Evolutionary conservation across 2,113 vertebrate species (phyloP), one percentile per base, ranked within the genome.

Genomic region (Montifringilla adamsi): DNA sequence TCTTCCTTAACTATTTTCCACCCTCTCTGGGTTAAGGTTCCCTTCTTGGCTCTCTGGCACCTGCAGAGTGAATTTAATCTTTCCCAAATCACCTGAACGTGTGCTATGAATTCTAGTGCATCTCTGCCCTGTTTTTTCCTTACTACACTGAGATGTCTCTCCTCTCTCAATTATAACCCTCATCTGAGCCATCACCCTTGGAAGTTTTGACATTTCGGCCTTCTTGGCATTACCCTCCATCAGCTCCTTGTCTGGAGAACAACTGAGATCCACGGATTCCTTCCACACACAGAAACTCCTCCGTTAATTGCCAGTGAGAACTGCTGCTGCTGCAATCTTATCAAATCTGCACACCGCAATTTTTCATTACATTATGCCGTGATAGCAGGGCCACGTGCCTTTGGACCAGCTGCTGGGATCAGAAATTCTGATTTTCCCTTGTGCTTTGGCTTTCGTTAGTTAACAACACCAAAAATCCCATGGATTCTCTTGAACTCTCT

Each of bases 51-150:
- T 70, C 87, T 76, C 53, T 81, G 19, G 44, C 9, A 60, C 46
- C 55, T 31, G 8, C 7, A 28, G 70, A 47, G 41, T 27, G 50
- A 60, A 56, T 82, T 85, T 41, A 50, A 39, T 64, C 67, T n/a
- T 28, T 9, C 53, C 56, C 67, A 35, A 41, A 12, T 9, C 11
- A 27, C 67, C 76, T 39, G 28, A 15, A 53, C 23, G 12, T 0
- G 1, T 3, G 1, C 6, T 7, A 11, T 6, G 13, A 50, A 35
- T 9, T 6, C 2, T 27, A 30, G 6, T 20, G 47, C 22, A 4
- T n/a, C 22, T n/a, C 47, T 18, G 27, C 14, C 31, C 11, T 26
- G 22, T 2, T 46, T 35, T 59, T n/a, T 13, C 21, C 62, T 27
- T 26, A 4, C 8, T 8, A 1, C 1, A 19, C 6, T 12, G 11